A percentile compares a stretch with the other conserved stretches of the same genome.
phyloP scores from a whole-genome alignment of 2,888 invertebrate species.

The Punctoribates punctum region DNA sequence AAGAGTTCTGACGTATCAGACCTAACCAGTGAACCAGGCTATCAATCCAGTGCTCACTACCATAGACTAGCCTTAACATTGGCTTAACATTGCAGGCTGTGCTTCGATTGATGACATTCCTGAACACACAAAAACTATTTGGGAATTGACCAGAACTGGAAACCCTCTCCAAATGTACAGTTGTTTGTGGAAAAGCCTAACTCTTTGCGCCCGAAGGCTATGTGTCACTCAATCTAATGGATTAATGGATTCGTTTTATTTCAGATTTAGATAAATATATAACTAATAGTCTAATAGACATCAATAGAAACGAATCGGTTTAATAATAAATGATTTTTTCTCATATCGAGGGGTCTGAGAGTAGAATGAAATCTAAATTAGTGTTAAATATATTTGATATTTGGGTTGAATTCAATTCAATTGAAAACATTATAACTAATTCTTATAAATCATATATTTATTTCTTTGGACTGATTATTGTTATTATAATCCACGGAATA shows the following conservation, averaged over 20 bases:
- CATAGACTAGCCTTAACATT: not conserved
- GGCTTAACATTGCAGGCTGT: not conserved
- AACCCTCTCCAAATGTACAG: not conserved
- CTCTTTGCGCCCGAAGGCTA: constrained; percentile 21
- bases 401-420: constrained; percentile 23
- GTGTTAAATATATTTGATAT: constrained; percentile 2
- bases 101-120: constrained; percentile 31
- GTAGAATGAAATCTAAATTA: not conserved
- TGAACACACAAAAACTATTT: not conserved
- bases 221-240: constrained; percentile 21
- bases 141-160: not conserved
- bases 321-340: no score
- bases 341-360: not conserved
- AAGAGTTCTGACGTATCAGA: constrained; percentile 27
- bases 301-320: not conserved
- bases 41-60: not conserved
- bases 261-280: not conserved
- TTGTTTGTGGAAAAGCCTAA: constrained; percentile 13
- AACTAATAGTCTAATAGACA: not conserved
- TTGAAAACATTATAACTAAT: not conserved
- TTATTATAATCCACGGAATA: not conserved
- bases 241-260: not conserved
- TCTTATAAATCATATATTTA: not conserved
- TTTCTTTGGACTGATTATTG: constrained; percentile 14
- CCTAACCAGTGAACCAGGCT: constrained; percentile 24